These are phyloP conservation scores for Lacanobia oleracea DNA, from an alignment of 2,888 invertebrate genomes.

Conservation along the genomic window DNA sequence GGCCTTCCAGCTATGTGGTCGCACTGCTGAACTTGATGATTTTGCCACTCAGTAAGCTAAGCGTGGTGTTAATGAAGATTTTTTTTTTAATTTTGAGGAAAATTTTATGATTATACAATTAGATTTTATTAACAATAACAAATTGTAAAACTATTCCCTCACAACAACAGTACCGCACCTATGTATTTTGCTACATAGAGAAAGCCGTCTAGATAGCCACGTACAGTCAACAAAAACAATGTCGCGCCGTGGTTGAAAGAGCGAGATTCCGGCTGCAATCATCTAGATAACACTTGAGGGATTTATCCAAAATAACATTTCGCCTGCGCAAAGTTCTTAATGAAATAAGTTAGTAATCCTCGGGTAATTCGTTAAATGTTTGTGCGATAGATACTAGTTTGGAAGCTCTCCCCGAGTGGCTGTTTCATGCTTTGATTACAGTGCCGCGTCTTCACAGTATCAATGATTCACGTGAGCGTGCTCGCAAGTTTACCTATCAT, in stretches of 20 bases:
- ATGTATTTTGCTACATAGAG: conserved; percentile 12
- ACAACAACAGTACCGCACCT: background rate
- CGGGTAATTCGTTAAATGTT: conserved; percentile 85
- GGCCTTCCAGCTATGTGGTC: background rate
- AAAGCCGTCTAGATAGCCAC: conserved; percentile 32
- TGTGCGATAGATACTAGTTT: conserved; percentile 80
- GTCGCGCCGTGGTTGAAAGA: conserved; percentile 64
- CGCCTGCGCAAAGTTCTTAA: conserved; percentile 83
- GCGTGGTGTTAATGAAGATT: background rate
- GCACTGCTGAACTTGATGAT: background rate
- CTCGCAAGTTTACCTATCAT: conserved; percentile 63
- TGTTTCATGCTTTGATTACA: conserved; percentile 71
- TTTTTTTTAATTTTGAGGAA: background rate
- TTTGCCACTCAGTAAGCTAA: background rate
- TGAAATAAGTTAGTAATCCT: conserved; percentile 87
- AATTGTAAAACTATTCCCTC: background rate
- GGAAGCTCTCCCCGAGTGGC: conserved; percentile 69
- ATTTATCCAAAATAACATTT: conserved; percentile 85
- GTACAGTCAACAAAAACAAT: conserved; percentile 62
- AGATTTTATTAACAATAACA: background rate
- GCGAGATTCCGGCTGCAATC: conserved; percentile 76
- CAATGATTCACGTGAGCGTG: conserved; percentile 66
- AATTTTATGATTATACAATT: background rate
- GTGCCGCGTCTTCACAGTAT: conserved; percentile 61
- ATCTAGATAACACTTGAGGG: conserved; percentile 81